Conservation (phyloP, 2,888 invertebrate species). For the Ophion obscuratus region DNA sequence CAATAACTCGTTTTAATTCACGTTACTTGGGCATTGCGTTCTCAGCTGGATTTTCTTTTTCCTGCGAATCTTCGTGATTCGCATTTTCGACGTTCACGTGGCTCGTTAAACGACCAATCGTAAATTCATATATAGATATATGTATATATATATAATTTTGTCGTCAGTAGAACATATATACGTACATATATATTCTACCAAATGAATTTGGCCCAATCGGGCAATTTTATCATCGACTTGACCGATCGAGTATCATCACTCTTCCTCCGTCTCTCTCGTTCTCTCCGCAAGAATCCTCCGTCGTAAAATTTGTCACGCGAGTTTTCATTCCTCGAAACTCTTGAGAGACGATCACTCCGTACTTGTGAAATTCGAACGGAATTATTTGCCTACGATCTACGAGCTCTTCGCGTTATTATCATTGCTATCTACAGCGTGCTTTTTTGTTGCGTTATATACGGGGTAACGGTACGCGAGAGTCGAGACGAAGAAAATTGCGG, state of each 20-base stretch:
- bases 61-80: neutral
- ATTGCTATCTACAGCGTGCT: conserved; percentile 60
- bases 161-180: neutral
- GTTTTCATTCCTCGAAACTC: conserved; percentile 34
- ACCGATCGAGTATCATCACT: conserved; percentile 52
- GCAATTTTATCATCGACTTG: conserved; percentile 35
- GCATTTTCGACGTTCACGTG: conserved; percentile 43
- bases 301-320: neutral
- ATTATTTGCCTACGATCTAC: conserved; percentile 59
- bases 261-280: conserved; percentile 16
- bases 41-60: conserved; percentile 5
- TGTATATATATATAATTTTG: neutral
- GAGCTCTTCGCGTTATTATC: conserved; percentile 61
- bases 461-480: conserved; percentile 16
- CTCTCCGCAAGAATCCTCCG: neutral
- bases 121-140: conserved; percentile 17
- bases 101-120: conserved; percentile 50
- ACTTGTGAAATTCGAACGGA: conserved; percentile 52
- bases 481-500: conserved; percentile 35
- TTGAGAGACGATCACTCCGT: conserved; percentile 53
- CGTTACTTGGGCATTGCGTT: neutral
- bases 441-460: conserved; percentile 40
- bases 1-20: conserved; percentile 14
- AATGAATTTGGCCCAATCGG: conserved; percentile 45
- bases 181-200: conserved; percentile 33